These are phyloP conservation scores for Magallana ariakensis DNA, from an alignment of 1,140 invertebrate genomes.

Conservation along the genomic window DNA sequence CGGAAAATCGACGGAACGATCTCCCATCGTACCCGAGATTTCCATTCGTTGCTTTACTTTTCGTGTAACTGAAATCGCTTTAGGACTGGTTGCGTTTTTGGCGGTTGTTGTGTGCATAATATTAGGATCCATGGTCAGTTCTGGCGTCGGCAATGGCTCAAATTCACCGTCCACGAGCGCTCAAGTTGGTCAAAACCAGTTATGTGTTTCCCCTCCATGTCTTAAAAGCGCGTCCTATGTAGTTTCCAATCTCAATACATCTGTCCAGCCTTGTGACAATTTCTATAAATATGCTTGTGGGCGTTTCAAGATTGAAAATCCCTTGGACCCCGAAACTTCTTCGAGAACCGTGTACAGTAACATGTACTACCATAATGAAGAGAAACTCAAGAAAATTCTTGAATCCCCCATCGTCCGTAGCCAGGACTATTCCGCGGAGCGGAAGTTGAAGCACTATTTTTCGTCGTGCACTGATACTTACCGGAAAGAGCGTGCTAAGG, in stretches of 20 bases:
- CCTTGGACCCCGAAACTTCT: slow-evolving; percentile 59
- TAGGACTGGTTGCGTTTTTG: slow-evolving; percentile 54
- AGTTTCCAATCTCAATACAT: slow-evolving; percentile 77
- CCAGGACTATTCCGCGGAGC: slow-evolving; percentile 67
- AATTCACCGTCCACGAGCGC: slow-evolving; percentile 4
- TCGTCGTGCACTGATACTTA: slow-evolving; percentile 73
- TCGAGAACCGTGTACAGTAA: slow-evolving; percentile 62
- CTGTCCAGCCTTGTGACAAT: slow-evolving; percentile 82
- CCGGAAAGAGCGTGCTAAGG: slow-evolving; percentile 61
- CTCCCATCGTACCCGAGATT: slow-evolving; percentile 60
- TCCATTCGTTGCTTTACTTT: slow-evolving; percentile 60
- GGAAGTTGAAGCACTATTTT: slow-evolving; percentile 75
- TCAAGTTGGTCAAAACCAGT: slow-evolving; percentile 37
- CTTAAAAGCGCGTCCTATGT: slow-evolving; percentile 67
- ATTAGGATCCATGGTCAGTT: slow-evolving; percentile 62
- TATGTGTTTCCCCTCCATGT: slow-evolving; percentile 66
- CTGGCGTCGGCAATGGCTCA: slow-evolving; percentile 37
- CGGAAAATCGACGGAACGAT: slow-evolving; percentile 57
- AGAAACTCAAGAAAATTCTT: slow-evolving; percentile 67
- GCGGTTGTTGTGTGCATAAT: slow-evolving; percentile 63
- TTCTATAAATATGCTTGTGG: slow-evolving; percentile 83
- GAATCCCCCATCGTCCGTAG: slow-evolving; percentile 57
- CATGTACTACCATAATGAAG: slow-evolving; percentile 68
- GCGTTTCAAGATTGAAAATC: slow-evolving; percentile 60
- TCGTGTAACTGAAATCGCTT: slow-evolving; percentile 62